A percentile compares a stretch with the other conserved stretches of the same genome.
These are phyloP conservation scores for Gambelia wislizenii DNA, from an alignment of 2,797 vertebrate genomes.

Conservation along the genomic window DNA sequence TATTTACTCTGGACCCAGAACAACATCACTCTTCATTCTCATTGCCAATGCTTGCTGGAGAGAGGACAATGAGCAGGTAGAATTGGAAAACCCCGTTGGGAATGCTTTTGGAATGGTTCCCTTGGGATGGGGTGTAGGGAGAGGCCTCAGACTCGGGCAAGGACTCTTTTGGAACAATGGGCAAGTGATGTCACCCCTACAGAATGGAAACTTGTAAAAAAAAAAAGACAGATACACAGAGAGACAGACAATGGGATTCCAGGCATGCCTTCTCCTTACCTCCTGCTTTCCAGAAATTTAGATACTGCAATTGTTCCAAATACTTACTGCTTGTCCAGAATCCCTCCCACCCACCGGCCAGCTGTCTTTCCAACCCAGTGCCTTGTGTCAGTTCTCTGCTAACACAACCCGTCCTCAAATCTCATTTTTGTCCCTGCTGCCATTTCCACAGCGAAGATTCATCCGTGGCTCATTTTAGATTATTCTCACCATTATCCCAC, in stretches of 20 bases:
- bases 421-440: neutral
- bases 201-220: neutral
- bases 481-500: neutral
- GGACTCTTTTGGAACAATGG: neutral
- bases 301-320: neutral
- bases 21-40: neutral
- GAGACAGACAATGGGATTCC: conserved; percentile 19
- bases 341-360: neutral
- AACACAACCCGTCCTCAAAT: neutral
- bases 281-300: neutral
- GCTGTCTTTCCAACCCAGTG: neutral
- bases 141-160: neutral
- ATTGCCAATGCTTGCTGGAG: neutral
- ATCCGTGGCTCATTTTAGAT: neutral
- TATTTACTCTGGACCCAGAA: neutral
- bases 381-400: neutral
- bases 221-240: neutral
- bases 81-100: neutral
- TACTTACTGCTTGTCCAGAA: neutral
- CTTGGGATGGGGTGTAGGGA: neutral
- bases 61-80: conserved; percentile 12
- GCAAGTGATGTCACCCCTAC: neutral
- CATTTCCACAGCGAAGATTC: neutral
- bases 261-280: neutral
- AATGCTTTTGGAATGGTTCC: neutral